Evolutionary conservation across 2,888 invertebrate genomes (phyloP).

Genomic region (Andrena haemorrhoa): DNA sequence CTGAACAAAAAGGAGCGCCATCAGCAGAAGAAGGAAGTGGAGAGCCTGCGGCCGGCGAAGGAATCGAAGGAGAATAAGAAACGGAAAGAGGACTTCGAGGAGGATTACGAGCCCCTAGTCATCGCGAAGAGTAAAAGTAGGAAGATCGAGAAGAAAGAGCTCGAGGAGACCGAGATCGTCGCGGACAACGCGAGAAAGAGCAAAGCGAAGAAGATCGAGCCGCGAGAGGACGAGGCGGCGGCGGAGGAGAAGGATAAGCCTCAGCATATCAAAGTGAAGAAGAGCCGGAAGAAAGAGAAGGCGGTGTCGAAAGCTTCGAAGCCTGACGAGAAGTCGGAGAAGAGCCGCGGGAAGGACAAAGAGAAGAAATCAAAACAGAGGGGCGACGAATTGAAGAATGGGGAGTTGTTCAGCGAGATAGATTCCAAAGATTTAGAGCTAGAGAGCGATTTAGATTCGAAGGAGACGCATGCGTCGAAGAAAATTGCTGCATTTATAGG

Average conservation of each 20-base stretch:
- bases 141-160: constrained; percentile 79
- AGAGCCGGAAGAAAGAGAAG: constrained; percentile 74
- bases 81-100: constrained; percentile 81
- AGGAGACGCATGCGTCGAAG: constrained; percentile 78
- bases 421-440: constrained; percentile 86
- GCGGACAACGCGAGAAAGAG: constrained; percentile 75
- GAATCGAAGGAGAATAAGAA: constrained; percentile 79
- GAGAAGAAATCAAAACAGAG: constrained; percentile 86
- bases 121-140: constrained; percentile 79
- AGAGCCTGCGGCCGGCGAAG: constrained; percentile 66
- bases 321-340: constrained; percentile 75
- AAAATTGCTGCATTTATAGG: constrained; percentile 78
- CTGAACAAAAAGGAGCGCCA: constrained; percentile 73
- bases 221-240: constrained; percentile 72
- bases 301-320: constrained; percentile 69
- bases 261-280: constrained; percentile 70
- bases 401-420: constrained; percentile 86
- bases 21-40: constrained; percentile 71
- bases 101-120: constrained; percentile 76
- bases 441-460: constrained; percentile 84
- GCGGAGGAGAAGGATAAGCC: constrained; percentile 61
- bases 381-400: constrained; percentile 87
- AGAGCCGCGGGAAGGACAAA: constrained; percentile 85
- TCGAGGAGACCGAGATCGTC: constrained; percentile 71
- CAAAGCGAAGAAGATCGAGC: constrained; percentile 76